phyloP scores from a whole-genome alignment of 1,140 invertebrate species.

The Trialeurodes vaporariorum region DNA sequence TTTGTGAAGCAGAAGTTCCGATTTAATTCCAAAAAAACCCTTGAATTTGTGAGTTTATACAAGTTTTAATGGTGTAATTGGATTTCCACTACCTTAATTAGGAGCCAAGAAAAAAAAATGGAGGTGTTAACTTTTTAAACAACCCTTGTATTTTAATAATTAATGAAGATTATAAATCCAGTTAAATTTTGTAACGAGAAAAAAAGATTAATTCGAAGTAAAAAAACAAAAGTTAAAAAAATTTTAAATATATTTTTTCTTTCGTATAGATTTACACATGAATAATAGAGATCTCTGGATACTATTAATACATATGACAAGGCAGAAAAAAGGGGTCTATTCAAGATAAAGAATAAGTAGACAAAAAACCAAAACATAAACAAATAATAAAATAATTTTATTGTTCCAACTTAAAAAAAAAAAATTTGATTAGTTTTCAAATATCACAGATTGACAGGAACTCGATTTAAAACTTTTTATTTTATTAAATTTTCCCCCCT shows the following conservation, averaged over 20 bases:
- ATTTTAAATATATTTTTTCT: background rate
- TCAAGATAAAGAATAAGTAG: background rate
- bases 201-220: background rate
- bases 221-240: background rate
- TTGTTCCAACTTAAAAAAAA: background rate
- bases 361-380: background rate
- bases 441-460: background rate
- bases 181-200: background rate
- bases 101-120: too few relatives aligned
- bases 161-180: background rate
- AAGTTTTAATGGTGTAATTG: too few relatives aligned
- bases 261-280: too few relatives aligned
- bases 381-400: background rate
- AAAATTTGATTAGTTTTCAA: background rate
- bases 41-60: too few relatives aligned
- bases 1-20: too few relatives aligned
- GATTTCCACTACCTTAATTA: too few relatives aligned
- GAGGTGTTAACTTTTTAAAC: too few relatives aligned
- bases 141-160: background rate
- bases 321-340: background rate
- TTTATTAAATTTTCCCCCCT: too few relatives aligned
- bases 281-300: too few relatives aligned
- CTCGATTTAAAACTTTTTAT: too few relatives aligned
- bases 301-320: too few relatives aligned
- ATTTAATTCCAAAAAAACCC: too few relatives aligned